These are phyloP conservation scores for Caloenas nicobarica DNA, from an alignment of 2,113 vertebrate genomes.

Conservation along the genomic window DNA sequence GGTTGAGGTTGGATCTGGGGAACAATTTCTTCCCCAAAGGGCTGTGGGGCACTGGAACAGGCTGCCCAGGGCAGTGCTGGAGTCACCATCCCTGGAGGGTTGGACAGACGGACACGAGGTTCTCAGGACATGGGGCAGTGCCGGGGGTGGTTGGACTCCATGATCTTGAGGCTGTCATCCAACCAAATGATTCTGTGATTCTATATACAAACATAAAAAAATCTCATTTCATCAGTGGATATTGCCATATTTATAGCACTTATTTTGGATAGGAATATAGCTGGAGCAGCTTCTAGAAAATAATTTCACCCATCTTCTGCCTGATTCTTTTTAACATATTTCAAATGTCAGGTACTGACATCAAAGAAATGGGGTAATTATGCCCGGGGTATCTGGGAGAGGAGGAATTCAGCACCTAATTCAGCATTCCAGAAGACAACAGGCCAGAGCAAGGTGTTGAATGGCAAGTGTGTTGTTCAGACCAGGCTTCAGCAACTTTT, in stretches of 20 bases:
- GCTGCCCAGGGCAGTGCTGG: too few species aligned
- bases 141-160: too few species aligned
- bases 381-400: background rate
- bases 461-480: background rate
- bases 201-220: background rate
- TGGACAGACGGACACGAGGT: too few species aligned
- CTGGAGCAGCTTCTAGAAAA: background rate
- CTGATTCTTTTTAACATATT: background rate
- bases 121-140: too few species aligned
- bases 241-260: background rate
- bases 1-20: too few species aligned
- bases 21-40: too few species aligned
- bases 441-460: background rate
- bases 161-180: too few species aligned
- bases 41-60: too few species aligned
- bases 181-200: too few species aligned
- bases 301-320: background rate
- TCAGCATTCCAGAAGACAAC: fast-evolving
- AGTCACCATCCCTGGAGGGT: too few species aligned
- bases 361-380: background rate
- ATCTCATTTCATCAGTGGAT: background rate
- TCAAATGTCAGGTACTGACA: background rate
- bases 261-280: background rate
- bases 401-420: background rate
- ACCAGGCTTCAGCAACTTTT: background rate